Conservation (phyloP, 37 sponge, comb jelly and placozoan genomes). For the Hexactinellida sp. region DNA sequence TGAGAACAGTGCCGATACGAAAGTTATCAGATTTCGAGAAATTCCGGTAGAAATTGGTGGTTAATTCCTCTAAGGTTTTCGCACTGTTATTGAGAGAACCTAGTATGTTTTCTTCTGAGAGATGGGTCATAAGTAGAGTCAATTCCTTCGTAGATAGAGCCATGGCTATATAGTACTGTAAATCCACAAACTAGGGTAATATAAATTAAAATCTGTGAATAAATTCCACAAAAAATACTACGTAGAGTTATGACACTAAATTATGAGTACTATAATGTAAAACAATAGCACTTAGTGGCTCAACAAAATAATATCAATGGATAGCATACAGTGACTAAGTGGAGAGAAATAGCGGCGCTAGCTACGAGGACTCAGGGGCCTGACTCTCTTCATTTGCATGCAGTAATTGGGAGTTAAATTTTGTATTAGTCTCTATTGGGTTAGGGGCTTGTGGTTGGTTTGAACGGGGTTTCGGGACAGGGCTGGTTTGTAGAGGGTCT, state of each 20-base stretch:
- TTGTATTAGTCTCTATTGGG: neutral
- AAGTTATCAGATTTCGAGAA: slow-evolving; percentile 70
- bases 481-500: neutral
- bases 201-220: too few relatives aligned
- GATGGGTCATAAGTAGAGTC: slow-evolving; percentile 28
- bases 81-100: neutral
- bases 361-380: neutral
- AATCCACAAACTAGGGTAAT: too few relatives aligned
- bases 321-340: neutral
- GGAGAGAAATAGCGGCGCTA: neutral
- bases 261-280: neutral
- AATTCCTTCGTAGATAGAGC: slow-evolving; percentile 57
- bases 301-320: neutral
- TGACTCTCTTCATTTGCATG: neutral
- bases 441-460: neutral
- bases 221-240: neutral
- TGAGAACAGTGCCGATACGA: slow-evolving; percentile 69
- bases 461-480: neutral
- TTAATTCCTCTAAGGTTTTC: slow-evolving; percentile 57
- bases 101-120: neutral
- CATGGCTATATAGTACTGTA: too few relatives aligned
- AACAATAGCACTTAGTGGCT: neutral
- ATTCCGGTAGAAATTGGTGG: slow-evolving; percentile 40
- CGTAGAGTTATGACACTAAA: neutral
- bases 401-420: neutral